Conservation (phyloP, 92 coral and sea anemone genomes). For the Porites lobata region DNA sequence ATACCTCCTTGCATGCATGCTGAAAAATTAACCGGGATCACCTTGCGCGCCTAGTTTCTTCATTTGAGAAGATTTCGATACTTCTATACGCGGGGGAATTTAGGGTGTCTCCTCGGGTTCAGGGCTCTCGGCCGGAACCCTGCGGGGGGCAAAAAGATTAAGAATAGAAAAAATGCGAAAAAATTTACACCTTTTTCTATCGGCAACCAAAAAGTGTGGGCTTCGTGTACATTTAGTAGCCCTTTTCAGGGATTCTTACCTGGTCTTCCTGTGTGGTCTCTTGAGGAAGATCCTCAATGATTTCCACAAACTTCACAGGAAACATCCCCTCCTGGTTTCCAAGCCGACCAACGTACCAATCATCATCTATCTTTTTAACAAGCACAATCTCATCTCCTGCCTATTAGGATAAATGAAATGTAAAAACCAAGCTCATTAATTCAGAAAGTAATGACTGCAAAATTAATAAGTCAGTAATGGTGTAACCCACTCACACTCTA, state of each 20-base stretch:
- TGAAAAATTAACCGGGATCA: too few species aligned
- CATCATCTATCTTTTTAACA: conserved; percentile 73
- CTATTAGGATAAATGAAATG: conserved; percentile 37
- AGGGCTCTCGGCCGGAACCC: too few species aligned
- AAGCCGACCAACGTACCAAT: conserved; percentile 89
- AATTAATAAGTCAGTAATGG: too few species aligned
- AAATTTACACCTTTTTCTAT: too few species aligned
- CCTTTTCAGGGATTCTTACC: not conserved
- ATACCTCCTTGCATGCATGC: too few species aligned
- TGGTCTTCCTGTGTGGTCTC: conserved; percentile 34
- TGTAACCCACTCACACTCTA: too few species aligned
- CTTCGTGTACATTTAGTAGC: not conserved
- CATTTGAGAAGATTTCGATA: too few species aligned
- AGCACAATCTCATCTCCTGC: conserved; percentile 95
- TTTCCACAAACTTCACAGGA: conserved; percentile 89
- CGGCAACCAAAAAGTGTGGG: not conserved
- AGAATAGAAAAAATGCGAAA: too few species aligned
- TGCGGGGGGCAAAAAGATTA: too few species aligned
- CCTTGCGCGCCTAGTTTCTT: too few species aligned
- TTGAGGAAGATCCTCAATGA: conserved; percentile 89
- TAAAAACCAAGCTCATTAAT: not conserved
- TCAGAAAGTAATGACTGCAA: not conserved
- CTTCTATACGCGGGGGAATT: too few species aligned
- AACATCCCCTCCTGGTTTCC: conserved; percentile 90
- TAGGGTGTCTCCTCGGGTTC: too few species aligned